Percentiles rank a stretch among this genome's conserved stretches.
phyloP scores from a whole-genome alignment of 1,140 invertebrate genomes.

The Pseudobourletiella spinata region DNA sequence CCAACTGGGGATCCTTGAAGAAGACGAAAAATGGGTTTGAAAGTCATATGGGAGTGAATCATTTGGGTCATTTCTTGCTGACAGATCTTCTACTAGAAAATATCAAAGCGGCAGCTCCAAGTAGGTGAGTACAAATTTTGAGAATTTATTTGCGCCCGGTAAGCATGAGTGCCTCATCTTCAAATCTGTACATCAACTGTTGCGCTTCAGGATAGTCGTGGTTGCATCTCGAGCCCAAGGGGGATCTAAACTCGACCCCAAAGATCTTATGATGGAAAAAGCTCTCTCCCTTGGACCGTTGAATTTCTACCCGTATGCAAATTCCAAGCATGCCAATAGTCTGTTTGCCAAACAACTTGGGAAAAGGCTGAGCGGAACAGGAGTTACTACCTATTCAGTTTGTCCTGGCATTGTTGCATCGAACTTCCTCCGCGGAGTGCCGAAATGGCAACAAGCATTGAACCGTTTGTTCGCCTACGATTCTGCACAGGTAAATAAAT shows the following conservation, averaged over 20 bases:
- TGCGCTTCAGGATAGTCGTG: not conserved
- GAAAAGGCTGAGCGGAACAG: slow-evolving; percentile 41
- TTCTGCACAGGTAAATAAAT: no score
- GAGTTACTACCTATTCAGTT: slow-evolving; percentile 41
- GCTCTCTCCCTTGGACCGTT: slow-evolving; percentile 20
- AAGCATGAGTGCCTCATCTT: not conserved
- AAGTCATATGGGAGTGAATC: slow-evolving; percentile 67
- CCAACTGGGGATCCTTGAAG: not conserved
- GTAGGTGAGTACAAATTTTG: slow-evolving; percentile 46
- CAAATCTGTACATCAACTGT: not conserved
- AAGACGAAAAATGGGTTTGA: slow-evolving; percentile 65
- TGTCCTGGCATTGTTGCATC: slow-evolving; percentile 45
- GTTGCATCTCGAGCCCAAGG: slow-evolving; percentile 19
- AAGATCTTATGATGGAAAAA: slow-evolving; percentile 41
- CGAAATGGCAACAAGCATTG: no score
- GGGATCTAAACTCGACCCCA: slow-evolving; percentile 41
- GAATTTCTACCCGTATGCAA: slow-evolving; percentile 42
- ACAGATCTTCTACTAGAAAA: slow-evolving; percentile 64
- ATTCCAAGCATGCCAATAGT: slow-evolving; percentile 45
- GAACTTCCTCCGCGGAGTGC: slow-evolving; percentile 39
- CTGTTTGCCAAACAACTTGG: slow-evolving; percentile 46
- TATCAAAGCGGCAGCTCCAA: slow-evolving; percentile 52
- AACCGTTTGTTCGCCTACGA: no score
- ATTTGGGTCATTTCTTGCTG: slow-evolving; percentile 71
- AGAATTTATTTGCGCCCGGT: no score